A percentile compares a stretch with the other conserved stretches of the same genome.
These are phyloP conservation scores for Peromyscus aztecus DNA, from an alignment of 2,797 vertebrate genomes.

Conservation along the genomic window DNA sequence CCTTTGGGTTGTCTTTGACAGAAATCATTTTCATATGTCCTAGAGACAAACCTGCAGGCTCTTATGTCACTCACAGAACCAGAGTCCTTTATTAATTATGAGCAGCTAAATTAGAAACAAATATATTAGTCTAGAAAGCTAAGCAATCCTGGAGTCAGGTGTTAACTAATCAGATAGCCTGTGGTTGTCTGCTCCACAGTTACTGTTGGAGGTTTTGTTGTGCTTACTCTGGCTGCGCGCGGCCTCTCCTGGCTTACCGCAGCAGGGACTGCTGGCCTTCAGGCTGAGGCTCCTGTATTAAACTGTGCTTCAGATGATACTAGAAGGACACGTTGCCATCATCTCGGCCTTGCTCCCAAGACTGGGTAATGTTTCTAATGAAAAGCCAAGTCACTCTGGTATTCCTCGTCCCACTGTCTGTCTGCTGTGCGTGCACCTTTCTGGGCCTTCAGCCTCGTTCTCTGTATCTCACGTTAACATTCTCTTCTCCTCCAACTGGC, in stretches of 20 bases:
- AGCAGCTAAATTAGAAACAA: conserved; percentile 53
- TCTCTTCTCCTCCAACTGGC: neutral
- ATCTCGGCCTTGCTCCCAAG: conserved; percentile 2
- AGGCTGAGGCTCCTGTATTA: neutral
- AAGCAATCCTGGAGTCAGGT: neutral
- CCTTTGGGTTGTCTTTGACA: conserved; percentile 45
- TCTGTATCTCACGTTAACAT: neutral
- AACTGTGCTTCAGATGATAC: neutral
- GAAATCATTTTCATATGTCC: conserved; percentile 47
- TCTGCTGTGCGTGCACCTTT: neutral
- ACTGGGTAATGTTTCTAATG: conserved; percentile 45
- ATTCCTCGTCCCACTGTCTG: neutral
- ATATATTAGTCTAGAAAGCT: conserved; percentile 17
- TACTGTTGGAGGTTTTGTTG: conserved; percentile 20
- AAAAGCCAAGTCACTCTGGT: neutral
- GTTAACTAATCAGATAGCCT: neutral
- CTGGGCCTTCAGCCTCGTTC: neutral
- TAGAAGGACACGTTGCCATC: conserved; percentile 26
- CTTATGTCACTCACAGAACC: conserved; percentile 28
- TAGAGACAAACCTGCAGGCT: neutral
- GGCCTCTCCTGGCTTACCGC: neutral
- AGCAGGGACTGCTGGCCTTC: neutral
- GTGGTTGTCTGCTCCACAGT: neutral
- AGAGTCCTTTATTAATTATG: conserved; percentile 51
- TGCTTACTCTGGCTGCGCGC: conserved; percentile 13